A percentile compares a stretch with the other conserved stretches of the same genome.
Conservation (phyloP, 2,113 vertebrate species). For the Megaceryle torquata region DNA sequence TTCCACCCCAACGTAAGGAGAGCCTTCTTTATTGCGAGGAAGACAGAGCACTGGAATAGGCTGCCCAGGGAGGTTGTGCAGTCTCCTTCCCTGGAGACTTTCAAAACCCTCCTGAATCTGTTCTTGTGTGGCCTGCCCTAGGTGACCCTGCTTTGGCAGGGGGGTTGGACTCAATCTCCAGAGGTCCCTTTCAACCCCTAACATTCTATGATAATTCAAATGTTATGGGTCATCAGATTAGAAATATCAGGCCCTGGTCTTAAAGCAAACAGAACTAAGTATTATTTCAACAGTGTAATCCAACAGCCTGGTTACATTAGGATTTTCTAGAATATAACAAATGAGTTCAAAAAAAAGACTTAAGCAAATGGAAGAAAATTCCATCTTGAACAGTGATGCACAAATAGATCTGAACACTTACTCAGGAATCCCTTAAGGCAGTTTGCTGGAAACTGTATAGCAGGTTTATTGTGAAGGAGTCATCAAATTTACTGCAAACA, state of each 20-base stretch:
- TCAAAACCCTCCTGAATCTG: too few relatives aligned
- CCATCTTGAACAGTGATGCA: background rate
- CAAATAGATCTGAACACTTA: background rate
- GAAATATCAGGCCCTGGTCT: background rate
- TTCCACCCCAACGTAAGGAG: too few relatives aligned
- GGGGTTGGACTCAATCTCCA: too few relatives aligned
- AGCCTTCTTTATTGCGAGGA: too few relatives aligned
- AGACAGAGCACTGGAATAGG: too few relatives aligned
- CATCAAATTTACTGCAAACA: background rate
- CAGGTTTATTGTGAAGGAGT: background rate
- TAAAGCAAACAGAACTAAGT: background rate
- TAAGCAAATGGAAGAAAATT: background rate
- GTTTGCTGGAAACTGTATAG: background rate
- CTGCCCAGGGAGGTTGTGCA: too few relatives aligned
- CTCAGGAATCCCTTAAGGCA: background rate
- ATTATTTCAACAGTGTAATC: background rate
- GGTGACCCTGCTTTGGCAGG: too few relatives aligned
- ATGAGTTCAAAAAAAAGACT: background rate
- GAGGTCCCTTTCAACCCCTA: too few relatives aligned
- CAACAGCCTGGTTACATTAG: background rate
- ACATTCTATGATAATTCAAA: too few relatives aligned
- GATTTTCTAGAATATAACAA: background rate
- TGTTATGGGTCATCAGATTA: background rate
- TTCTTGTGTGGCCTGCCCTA: too few relatives aligned
- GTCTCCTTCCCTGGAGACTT: too few relatives aligned